phyloP scores from a whole-genome alignment of 2,113 vertebrate species.

The Brevimyrus niger region DNA sequence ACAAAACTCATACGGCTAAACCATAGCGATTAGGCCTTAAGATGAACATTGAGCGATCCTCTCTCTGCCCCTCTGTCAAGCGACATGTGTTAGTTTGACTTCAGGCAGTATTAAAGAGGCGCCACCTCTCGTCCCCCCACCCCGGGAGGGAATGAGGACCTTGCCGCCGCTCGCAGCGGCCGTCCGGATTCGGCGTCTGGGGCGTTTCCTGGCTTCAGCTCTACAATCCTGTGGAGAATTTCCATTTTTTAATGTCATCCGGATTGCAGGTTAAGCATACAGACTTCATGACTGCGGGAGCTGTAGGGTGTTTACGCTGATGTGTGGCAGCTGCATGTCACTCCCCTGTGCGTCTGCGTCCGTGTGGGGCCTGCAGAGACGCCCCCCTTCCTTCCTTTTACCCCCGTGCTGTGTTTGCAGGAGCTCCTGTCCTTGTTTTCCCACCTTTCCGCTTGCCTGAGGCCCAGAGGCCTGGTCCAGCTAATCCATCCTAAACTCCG shows the following conservation, averaged over 20 bases:
- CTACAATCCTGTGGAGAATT: not conserved
- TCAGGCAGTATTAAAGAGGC: too few relatives aligned
- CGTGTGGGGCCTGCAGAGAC: not conserved
- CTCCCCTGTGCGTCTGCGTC: not conserved
- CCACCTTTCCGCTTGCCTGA: not conserved
- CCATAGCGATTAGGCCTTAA: not conserved
- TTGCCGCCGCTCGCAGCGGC: not conserved
- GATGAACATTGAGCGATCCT: not conserved
- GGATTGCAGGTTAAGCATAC: not conserved
- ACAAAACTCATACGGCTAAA: not conserved
- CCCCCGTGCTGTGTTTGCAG: not conserved
- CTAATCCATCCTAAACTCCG: not conserved
- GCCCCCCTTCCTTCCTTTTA: not conserved
- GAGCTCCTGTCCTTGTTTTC: not conserved
- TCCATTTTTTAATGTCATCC: not conserved
- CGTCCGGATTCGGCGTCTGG: not conserved
- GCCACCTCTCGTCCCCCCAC: not conserved
- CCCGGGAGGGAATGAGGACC: not conserved
- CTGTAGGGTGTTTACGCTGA: not conserved
- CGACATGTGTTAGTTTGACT: not conserved
- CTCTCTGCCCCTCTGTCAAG: not conserved
- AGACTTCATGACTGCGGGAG: not conserved
- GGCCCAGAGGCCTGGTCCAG: not conserved
- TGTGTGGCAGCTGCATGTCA: not conserved
- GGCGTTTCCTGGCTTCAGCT: not conserved